A percentile compares a stretch with the other conserved stretches of the same genome.
These are phyloP conservation scores for Myiopsitta monachus DNA, from an alignment of 2,113 vertebrate species.

Conservation along the genomic window DNA sequence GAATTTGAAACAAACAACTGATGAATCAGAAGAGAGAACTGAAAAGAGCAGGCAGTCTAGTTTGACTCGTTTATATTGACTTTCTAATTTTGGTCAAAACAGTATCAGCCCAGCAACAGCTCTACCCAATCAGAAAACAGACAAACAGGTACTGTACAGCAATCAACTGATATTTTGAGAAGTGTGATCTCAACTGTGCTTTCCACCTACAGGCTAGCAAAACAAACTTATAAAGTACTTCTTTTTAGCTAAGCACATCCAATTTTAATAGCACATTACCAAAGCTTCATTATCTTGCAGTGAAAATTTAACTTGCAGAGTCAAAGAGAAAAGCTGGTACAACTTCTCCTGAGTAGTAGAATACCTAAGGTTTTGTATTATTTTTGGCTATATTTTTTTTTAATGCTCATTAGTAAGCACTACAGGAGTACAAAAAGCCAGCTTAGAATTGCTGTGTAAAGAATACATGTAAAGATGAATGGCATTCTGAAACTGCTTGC, in stretches of 20 bases:
- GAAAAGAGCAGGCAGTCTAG: slow-evolving; percentile 61
- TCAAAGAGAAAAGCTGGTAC: background rate
- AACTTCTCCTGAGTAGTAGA: background rate
- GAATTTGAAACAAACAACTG: slow-evolving; percentile 63
- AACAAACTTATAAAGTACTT: slow-evolving; percentile 54
- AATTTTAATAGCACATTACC: slow-evolving; percentile 10
- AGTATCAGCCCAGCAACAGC: slow-evolving; percentile 65
- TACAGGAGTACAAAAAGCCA: background rate
- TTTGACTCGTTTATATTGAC: slow-evolving; percentile 63
- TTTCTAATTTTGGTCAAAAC: slow-evolving; percentile 69
- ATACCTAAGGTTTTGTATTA: background rate
- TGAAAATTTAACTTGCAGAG: background rate
- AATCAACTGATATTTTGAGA: slow-evolving; percentile 35
- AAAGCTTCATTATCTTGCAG: background rate
- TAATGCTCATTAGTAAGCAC: background rate
- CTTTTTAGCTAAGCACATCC: slow-evolving; percentile 18
- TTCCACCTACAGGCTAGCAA: slow-evolving; percentile 39
- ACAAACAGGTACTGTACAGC: slow-evolving; percentile 49
- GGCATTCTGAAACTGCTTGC: background rate
- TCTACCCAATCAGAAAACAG: slow-evolving; percentile 47
- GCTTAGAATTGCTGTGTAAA: background rate
- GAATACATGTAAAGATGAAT: background rate
- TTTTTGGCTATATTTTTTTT: background rate
- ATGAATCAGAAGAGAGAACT: slow-evolving; percentile 57
- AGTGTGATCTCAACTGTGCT: slow-evolving; percentile 42